Conservation (phyloP, 2,888 invertebrate genomes). For the Andrena chrysosceles region DNA sequence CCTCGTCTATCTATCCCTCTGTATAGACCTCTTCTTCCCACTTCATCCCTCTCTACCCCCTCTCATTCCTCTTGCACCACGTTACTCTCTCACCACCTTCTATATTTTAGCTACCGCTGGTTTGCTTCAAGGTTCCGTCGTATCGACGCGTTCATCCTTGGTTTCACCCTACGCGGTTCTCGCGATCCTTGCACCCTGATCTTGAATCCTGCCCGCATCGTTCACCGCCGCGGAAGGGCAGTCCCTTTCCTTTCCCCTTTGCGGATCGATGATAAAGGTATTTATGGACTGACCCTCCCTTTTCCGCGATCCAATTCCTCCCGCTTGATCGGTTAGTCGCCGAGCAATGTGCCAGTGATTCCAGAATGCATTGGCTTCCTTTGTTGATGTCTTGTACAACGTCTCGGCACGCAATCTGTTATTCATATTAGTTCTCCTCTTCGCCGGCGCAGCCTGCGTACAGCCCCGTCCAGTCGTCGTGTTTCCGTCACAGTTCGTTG, state of each 20-base stretch:
- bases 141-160: conserved; percentile 39
- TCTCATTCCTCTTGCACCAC: not conserved
- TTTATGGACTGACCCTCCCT: too few species aligned
- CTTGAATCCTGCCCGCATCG: too few species aligned
- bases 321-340: not conserved
- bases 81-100: conserved; percentile 25
- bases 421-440: conserved; percentile 33
- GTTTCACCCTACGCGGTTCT: not conserved
- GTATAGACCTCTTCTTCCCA: not conserved
- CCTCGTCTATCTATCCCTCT: conserved; percentile 26
- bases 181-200: conserved; percentile 19
- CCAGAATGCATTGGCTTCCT: not conserved
- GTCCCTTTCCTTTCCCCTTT: not conserved
- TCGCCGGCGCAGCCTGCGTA: conserved; percentile 6
- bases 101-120: conserved; percentile 35
- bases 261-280: not conserved
- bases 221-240: too few species aligned
- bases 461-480: not conserved
- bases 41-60: too few species aligned
- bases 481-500: conserved; percentile 17
- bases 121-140: conserved; percentile 50
- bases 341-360: not conserved
- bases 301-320: not conserved
- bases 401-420: conserved; percentile 46
- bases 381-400: conserved; percentile 31